Percentiles rank a stretch among this genome's conserved stretches.
phyloP scores from a whole-genome alignment of 2,888 invertebrate genomes.

The Xanthia togata region DNA sequence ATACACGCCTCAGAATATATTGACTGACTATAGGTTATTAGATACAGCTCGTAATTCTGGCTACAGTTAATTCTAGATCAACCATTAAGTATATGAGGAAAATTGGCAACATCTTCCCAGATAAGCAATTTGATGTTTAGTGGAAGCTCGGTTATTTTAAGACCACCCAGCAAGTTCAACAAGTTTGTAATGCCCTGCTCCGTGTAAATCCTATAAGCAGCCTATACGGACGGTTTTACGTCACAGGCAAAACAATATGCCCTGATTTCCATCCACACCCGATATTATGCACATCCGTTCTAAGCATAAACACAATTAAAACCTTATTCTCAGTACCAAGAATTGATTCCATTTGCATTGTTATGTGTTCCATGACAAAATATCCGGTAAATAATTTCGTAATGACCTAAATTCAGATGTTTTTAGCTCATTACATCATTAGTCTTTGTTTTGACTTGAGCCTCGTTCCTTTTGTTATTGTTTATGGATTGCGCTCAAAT shows the following conservation, averaged over 20 bases:
- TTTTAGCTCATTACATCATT: constrained; percentile 66
- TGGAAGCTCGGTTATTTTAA: not conserved
- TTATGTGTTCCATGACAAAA: constrained; percentile 60
- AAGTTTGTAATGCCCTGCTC: not conserved
- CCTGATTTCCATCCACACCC: constrained; percentile 21
- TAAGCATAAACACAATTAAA: constrained; percentile 60
- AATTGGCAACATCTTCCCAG: not conserved
- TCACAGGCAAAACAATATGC: constrained; percentile 17
- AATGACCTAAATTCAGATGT: constrained; percentile 73
- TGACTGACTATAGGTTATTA: too few relatives aligned
- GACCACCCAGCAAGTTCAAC: constrained; percentile 5
- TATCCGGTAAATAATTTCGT: constrained; percentile 60
- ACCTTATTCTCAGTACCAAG: constrained; percentile 14
- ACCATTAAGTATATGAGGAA: not conserved
- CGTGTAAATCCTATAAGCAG: not conserved
- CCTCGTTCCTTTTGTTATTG: constrained; percentile 54
- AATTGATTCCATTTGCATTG: constrained; percentile 50
- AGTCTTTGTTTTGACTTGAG: constrained; percentile 58
- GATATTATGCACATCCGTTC: constrained; percentile 37
- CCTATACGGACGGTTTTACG: not conserved
- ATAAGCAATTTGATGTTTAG: not conserved
- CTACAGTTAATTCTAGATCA: not conserved
- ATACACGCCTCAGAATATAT: too few relatives aligned
- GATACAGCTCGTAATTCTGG: not conserved
- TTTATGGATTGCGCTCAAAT: constrained; percentile 32